phyloP scores from a whole-genome alignment of 2,113 vertebrate species.

The Casuarius casuarius region DNA sequence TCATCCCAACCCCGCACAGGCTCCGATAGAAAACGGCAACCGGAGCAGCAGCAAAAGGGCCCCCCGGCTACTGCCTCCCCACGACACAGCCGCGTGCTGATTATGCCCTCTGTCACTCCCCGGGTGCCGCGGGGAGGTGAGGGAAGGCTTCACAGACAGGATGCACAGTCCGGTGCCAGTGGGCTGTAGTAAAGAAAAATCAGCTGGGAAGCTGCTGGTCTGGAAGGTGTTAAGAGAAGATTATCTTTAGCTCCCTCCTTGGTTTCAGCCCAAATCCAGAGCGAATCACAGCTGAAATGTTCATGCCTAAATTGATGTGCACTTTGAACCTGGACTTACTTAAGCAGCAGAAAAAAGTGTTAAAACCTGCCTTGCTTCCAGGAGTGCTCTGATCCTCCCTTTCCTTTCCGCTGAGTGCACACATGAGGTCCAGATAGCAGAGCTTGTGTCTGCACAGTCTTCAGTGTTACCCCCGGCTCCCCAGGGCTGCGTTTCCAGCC shows the following conservation, averaged over 20 bases:
- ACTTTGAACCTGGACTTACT: background rate
- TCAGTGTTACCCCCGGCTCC: background rate
- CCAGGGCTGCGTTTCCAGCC: background rate
- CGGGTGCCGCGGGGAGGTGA: background rate
- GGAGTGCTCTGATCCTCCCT: background rate
- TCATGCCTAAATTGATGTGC: background rate
- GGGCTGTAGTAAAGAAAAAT: background rate
- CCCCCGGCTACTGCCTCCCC: background rate
- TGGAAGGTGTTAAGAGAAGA: background rate
- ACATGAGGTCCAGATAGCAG: rapidly evolving
- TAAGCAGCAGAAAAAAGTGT: rapidly evolving
- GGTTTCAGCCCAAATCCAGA: background rate
- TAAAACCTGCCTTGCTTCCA: background rate
- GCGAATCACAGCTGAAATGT: background rate
- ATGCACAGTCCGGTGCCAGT: background rate
- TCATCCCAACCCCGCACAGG: background rate
- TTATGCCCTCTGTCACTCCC: background rate
- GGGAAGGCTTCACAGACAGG: background rate
- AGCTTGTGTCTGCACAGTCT: background rate
- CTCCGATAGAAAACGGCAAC: background rate
- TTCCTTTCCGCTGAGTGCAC: background rate
- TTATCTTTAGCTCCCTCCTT: background rate
- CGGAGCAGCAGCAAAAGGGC: background rate
- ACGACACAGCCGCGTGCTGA: background rate
- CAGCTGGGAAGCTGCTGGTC: rapidly evolving